Evolutionary conservation across 2,888 invertebrate genomes (phyloP).

Genomic region (Diogma glabrata): DNA sequence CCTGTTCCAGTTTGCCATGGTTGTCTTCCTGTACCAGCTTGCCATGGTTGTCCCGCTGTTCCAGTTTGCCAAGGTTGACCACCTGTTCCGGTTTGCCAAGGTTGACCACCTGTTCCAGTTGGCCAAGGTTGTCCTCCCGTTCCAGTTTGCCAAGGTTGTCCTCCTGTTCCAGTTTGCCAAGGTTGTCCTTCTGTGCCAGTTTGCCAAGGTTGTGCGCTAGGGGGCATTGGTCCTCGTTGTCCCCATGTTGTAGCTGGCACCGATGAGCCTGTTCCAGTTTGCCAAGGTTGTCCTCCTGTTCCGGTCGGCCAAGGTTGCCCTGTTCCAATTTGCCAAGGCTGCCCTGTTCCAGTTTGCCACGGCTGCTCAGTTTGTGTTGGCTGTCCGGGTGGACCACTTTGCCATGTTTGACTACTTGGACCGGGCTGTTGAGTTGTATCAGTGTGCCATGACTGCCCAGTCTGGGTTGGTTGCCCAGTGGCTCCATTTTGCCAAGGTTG

Average conservation of each 20-base stretch:
- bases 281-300: background rate
- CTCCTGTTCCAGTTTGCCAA: background rate
- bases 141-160: background rate
- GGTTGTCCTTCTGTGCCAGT: background rate
- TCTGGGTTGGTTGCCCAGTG: background rate
- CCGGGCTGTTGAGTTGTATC: background rate
- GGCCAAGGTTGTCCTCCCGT: background rate
- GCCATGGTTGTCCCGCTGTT: background rate
- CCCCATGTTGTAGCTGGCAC: background rate
- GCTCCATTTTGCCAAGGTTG: background rate
- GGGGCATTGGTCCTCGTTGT: background rate
- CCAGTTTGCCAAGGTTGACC: background rate
- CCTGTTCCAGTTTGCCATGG: conserved; percentile 16
- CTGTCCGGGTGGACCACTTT: background rate
- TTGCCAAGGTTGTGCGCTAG: background rate
- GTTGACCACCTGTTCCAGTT: conserved; percentile 1
- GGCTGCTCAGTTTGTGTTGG: too few relatives aligned
- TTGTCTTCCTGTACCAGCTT: background rate
- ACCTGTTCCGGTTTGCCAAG: background rate
- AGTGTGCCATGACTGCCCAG: background rate
- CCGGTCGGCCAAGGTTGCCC: background rate
- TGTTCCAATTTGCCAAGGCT: background rate
- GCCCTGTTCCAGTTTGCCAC: background rate
- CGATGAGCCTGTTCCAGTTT: background rate
- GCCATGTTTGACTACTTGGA: background rate